Conservation (phyloP, 1,140 invertebrate genomes). For the Drosophila neocordata region DNA sequence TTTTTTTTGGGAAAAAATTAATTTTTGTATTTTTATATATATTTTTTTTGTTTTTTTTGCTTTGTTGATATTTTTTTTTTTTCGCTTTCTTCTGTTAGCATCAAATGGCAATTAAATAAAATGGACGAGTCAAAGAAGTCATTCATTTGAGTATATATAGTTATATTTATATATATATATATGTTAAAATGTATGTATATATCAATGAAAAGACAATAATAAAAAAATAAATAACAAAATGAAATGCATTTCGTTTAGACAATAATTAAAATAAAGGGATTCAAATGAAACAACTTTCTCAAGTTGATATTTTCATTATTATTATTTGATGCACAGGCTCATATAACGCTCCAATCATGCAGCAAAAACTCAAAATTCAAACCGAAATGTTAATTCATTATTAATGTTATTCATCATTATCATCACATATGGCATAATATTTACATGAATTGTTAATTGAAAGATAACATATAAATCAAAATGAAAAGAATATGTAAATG, state of each 20-base stretch:
- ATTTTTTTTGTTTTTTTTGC: conserved; percentile 20
- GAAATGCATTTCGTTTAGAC: conserved; percentile 21
- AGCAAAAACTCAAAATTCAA: conserved; percentile 23
- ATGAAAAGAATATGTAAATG: neutral
- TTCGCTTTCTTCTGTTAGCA: conserved; percentile 79
- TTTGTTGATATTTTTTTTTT: conserved; percentile 38
- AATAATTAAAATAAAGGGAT: conserved; percentile 11
- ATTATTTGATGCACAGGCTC: conserved; percentile 49
- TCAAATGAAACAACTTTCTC: neutral
- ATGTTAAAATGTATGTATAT: conserved; percentile 23
- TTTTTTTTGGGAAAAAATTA: conserved; percentile 28
- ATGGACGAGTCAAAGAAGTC: conserved; percentile 83
- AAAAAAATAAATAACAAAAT: conserved; percentile 6
- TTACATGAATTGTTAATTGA: neutral
- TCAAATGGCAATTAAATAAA: conserved; percentile 81
- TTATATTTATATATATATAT: conserved; percentile 44
- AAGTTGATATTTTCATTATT: conserved; percentile 27
- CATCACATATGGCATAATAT: conserved; percentile 2
- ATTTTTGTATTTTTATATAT: conserved; percentile 35
- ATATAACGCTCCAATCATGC: conserved; percentile 47
- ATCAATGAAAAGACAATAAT: conserved; percentile 13
- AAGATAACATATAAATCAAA: neutral
- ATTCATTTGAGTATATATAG: conserved; percentile 73
- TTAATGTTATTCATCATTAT: neutral
- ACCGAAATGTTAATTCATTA: conserved; percentile 1